phyloP scores from a whole-genome alignment of 2,888 invertebrate genomes.

The Philhelius pedissequus region DNA sequence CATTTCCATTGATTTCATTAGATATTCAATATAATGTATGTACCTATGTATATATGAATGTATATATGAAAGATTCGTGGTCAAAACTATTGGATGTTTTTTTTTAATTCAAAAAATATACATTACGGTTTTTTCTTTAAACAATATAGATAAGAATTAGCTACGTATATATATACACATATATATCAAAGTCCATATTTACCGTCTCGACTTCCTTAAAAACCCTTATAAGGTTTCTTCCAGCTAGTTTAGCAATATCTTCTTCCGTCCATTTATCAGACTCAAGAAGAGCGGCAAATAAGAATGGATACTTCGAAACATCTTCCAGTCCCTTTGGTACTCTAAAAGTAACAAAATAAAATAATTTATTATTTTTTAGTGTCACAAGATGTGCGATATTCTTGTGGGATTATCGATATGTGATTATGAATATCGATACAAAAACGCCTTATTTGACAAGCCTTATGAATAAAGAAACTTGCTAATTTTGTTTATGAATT shows the following conservation, averaged over 20 bases:
- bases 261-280: constrained; percentile 90
- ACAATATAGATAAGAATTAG: not conserved
- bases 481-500: too few species aligned
- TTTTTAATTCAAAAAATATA: too few species aligned
- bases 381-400: not conserved
- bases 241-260: constrained; percentile 90
- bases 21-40: too few species aligned
- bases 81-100: too few species aligned
- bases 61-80: too few species aligned
- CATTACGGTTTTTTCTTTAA: not conserved
- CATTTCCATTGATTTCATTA: too few species aligned
- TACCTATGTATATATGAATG: too few species aligned
- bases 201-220: constrained; percentile 88
- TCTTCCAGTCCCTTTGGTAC: constrained; percentile 89
- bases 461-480: too few species aligned
- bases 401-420: too few species aligned
- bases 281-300: constrained; percentile 88
- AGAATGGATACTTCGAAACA: constrained; percentile 91
- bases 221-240: constrained; percentile 90
- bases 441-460: too few species aligned
- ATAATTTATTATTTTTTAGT: not conserved
- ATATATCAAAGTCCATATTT: constrained; percentile 78
- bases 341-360: constrained; percentile 69
- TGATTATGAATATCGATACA: too few species aligned
- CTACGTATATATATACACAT: too few species aligned